Conservation (phyloP, 2,113 vertebrate species). For the Eubucco bourcierii region DNA sequence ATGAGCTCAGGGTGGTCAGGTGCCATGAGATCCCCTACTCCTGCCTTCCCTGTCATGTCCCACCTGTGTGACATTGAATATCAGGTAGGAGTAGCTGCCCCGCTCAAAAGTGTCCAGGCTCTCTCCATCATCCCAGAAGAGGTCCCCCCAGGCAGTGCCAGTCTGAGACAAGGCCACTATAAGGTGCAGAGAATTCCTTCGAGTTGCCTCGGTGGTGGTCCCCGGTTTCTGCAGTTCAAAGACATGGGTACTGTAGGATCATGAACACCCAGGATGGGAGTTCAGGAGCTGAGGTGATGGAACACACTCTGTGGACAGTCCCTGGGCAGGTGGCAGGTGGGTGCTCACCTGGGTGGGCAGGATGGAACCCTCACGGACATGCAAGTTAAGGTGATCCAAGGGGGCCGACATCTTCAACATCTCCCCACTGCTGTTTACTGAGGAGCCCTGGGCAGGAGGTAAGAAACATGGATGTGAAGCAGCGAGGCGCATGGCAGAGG, state of each 20-base stretch:
- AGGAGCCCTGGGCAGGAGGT: conserved; percentile 65
- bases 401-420: conserved; percentile 77
- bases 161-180: conserved; percentile 73
- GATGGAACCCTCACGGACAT: conserved; percentile 82
- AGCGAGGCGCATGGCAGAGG: accelerated
- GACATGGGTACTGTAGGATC: neutral
- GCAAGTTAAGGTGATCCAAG: conserved; percentile 86
- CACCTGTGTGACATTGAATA: conserved; percentile 82
- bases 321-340: accelerated
- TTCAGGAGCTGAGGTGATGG: neutral
- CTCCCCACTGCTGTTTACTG: conserved; percentile 80
- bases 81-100: conserved; percentile 78
- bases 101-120: conserved; percentile 81
- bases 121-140: conserved; percentile 89
- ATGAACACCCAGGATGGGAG: accelerated
- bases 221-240: conserved; percentile 76
- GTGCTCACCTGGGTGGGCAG: conserved; percentile 82
- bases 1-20: neutral
- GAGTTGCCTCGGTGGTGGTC: conserved; percentile 75
- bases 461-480: accelerated
- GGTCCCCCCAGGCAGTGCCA: conserved; percentile 77
- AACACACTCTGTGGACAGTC: accelerated
- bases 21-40: accelerated
- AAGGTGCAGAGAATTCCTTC: conserved; percentile 79
- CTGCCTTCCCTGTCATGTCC: neutral